A percentile compares a stretch with the other conserved stretches of the same genome.
Evolutionary conservation across 2,888 invertebrate genomes (phyloP).

Genomic region (Apodemia mormo): DNA sequence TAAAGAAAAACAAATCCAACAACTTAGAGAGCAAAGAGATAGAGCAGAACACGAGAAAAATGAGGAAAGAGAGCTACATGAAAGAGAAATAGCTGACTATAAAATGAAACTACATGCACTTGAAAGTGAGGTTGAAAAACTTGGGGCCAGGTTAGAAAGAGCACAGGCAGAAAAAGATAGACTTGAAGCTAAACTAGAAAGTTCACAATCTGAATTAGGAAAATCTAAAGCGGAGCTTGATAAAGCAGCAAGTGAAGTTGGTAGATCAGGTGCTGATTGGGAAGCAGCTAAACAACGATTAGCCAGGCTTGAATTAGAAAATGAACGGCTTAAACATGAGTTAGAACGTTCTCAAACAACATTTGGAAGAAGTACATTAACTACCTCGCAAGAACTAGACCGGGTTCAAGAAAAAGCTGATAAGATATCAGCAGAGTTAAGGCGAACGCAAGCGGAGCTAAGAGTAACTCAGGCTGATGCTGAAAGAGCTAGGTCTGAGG

Average conservation of each 20-base stretch:
- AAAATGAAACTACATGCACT: constrained; percentile 95
- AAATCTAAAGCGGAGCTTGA: constrained; percentile 97
- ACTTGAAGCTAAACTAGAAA: constrained; percentile 94
- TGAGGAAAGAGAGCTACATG: constrained; percentile 96
- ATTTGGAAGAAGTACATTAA: constrained; percentile 90
- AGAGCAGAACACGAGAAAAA: constrained; percentile 97
- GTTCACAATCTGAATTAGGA: constrained; percentile 95
- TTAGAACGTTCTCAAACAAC: constrained; percentile 91
- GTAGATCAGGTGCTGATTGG: constrained; percentile 94
- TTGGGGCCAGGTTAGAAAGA: constrained; percentile 92
- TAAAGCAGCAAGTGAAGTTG: constrained; percentile 94
- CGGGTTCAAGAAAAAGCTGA: constrained; percentile 92
- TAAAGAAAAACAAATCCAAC: constrained; percentile 98
- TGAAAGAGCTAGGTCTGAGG: constrained; percentile 91
- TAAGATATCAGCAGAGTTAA: constrained; percentile 90
- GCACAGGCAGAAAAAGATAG: constrained; percentile 95
- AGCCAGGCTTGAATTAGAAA: constrained; percentile 93
- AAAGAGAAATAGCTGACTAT: constrained; percentile 96
- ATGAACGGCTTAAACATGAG: constrained; percentile 93
- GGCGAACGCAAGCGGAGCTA: constrained; percentile 93
- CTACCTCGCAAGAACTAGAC: constrained; percentile 91
- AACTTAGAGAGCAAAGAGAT: constrained; percentile 95
- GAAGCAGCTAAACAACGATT: constrained; percentile 91
- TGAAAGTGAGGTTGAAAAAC: constrained; percentile 95
- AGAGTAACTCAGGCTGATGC: constrained; percentile 95